Percentiles rank a stretch among this genome's conserved stretches.
Evolutionary conservation across 2,797 vertebrate species (phyloP).

Genomic region (Brotula barbata): DNA sequence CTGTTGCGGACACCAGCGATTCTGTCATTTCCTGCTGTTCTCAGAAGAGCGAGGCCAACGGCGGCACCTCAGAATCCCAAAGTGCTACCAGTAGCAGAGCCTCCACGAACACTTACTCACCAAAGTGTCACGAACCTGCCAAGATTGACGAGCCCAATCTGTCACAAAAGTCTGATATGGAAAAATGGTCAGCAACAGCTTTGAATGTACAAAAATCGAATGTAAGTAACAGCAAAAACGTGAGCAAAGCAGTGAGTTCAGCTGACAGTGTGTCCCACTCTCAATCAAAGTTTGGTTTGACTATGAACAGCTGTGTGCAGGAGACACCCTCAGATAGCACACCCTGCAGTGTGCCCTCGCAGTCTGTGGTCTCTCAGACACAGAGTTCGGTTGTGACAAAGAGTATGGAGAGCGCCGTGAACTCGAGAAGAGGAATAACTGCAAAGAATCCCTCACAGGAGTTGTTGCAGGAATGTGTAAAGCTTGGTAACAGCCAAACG

Average conservation of each 20-base stretch:
- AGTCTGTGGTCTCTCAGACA: slow-evolving; percentile 42
- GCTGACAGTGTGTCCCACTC: slow-evolving; percentile 34
- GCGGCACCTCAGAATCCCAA: slow-evolving; percentile 22
- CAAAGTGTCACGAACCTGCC: slow-evolving; percentile 18
- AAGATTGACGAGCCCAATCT: slow-evolving; percentile 16
- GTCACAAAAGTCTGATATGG: slow-evolving; percentile 27
- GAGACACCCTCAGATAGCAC: slow-evolving; percentile 32
- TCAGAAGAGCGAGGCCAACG: slow-evolving; percentile 32
- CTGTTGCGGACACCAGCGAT: slow-evolving; percentile 39
- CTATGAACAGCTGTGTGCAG: slow-evolving; percentile 46
- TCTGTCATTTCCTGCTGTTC: slow-evolving; percentile 31
- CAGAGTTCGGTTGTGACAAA: slow-evolving; percentile 29
- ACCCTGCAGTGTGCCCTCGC: slow-evolving; percentile 44
- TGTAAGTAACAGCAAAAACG: slow-evolving; percentile 33
- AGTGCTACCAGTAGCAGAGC: slow-evolving; percentile 14
- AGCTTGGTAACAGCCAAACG: slow-evolving; percentile 14
- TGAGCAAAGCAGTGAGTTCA: slow-evolving; percentile 14
- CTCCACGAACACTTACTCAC: slow-evolving; percentile 24
- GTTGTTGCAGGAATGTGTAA: neutral
- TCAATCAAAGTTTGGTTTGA: slow-evolving; percentile 40
- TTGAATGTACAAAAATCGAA: slow-evolving; percentile 47
- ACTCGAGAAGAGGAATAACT: slow-evolving; percentile 29
- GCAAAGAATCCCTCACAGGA: slow-evolving; percentile 8
- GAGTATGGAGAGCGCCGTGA: neutral
- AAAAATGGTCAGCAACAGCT: slow-evolving; percentile 12